phyloP scores from a whole-genome alignment of 2,113 vertebrate species.

The Zosterops hypoxanthus region DNA sequence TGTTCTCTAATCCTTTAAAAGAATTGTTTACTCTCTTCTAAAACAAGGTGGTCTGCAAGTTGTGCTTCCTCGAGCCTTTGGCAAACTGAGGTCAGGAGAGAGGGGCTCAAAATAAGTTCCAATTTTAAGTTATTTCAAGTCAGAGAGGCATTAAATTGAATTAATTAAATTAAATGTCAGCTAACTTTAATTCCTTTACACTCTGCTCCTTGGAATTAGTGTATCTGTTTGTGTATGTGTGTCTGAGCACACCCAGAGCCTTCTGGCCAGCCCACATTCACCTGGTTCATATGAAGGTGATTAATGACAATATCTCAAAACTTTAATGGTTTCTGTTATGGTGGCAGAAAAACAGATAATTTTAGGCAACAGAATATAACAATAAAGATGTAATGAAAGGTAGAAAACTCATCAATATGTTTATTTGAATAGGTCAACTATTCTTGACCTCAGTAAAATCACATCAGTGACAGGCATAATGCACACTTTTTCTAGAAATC shows the following conservation, averaged over 20 bases:
- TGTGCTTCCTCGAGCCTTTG: neutral
- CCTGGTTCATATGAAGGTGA: neutral
- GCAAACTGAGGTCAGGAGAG: neutral
- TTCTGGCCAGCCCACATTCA: neutral
- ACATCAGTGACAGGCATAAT: neutral
- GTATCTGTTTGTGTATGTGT: neutral
- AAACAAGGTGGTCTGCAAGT: neutral
- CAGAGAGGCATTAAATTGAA: neutral
- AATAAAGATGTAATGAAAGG: neutral
- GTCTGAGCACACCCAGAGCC: neutral
- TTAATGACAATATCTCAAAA: neutral
- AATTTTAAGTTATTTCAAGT: neutral
- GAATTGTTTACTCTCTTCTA: neutral
- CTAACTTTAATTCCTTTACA: neutral
- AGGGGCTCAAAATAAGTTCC: neutral
- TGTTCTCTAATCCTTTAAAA: neutral
- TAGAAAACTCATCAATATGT: neutral
- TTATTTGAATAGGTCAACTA: neutral
- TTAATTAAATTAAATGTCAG: neutral
- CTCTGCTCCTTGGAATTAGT: neutral
- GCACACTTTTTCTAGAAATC: neutral
- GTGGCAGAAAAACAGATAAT: neutral
- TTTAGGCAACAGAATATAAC: neutral
- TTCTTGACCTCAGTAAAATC: neutral
- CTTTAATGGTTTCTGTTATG: neutral